Base-by-base conservation (phyloP, 2,797 vertebrate genomes). In the Enteromius afrohamiltoni region DNA sequence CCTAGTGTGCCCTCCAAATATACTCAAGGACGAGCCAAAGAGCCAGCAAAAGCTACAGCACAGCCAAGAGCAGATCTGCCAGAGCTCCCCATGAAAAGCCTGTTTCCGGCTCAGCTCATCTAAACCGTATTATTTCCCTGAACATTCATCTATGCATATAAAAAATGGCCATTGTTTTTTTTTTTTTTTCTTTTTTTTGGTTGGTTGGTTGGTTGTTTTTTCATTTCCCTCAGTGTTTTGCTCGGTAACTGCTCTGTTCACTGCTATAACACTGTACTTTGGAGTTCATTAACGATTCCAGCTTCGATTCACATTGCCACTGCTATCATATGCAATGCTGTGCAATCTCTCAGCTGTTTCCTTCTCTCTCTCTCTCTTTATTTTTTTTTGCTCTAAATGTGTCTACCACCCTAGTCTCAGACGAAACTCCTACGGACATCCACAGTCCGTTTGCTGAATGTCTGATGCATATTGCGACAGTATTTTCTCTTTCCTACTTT, bases 31-130 rank as follows among this genome's bases (percentile, higher is more conserved):
- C 78, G 60, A 84, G 64, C 13, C 49, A 76, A 26, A 79, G 29
- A 75, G 78, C 37, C 78, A 82, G 53, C 14, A 77, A 80, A 51
- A 42, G 80, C 47, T 34, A 37, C 19, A 83, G 82, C 42, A 26
- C 31, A 60, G 86, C 60, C 77, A 64, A 58, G 75, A 84, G 75
- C 7, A 65, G 74, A 86, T 64, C 83, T 68, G 68, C 49, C 17
- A 70, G 65, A 53, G 42, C 76, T 82, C 58, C 53, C 75, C 62
- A 69, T 34, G 42, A 53, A 42, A 49, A 26, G 13, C 9, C 69
- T 34, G 17, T 47, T 53, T 16, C 26, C 55, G 0, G 68, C 76
- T 78, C 60, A 6, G 31, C 26, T 75, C 11, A 23, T 42, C 31
- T 23, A 55, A 34, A 53, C 19, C 17, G 13, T 34, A 62, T 62